Base-by-base conservation (phyloP, 2,113 vertebrate genomes). In the Cyphomyrus plagiostoma region DNA sequence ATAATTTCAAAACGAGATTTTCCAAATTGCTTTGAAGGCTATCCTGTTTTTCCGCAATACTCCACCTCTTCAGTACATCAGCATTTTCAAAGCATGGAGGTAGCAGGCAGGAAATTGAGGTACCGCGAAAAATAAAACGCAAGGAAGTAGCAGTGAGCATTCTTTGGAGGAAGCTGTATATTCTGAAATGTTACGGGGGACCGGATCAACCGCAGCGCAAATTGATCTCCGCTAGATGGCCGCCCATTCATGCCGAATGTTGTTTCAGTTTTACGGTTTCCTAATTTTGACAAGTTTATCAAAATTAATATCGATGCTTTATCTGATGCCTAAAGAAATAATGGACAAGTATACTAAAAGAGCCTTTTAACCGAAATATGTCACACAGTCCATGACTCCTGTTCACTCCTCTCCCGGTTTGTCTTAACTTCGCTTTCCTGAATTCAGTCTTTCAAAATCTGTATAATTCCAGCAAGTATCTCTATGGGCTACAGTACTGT, bases 201-300 rank as follows among this genome's bases (percentile, higher is more conserved):
- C 50, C 1, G n/a, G 48, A 86, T 86, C n/a, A 56, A 35, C 6
- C 39, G 52, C 70, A 58, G 45, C 49, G 11, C 50, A n/a, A 7
- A 42, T 50, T 10, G 35, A 4, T 70, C 82, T 48, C 89, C 89
- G 50, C 89, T 70, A 86, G 89, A 87, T 89, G 89, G 89, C 89
- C 8, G 56, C 89, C 56, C 83, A 70, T 89, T 86, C 89, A 86
- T 30, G 83, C 30, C 9, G 89, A 89, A 86, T 19, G 39, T 17
- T 62, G 9, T 70, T 70, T 70, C n/a, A 30, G n/a, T 70, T 42
- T 8, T 39, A 42, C 35, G 0, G 15, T 42, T 6, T 13, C 15
- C 70, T 74, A 77, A 77, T 42, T 77, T 77, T 39, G 8, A 42
- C 15, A 39, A n/a, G 39, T 82, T 42, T 82, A 11, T 82, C 19